These are phyloP conservation scores for Gymnoscopelus microlampas DNA, from an alignment of 2,797 vertebrate species.

Conservation along the genomic window DNA sequence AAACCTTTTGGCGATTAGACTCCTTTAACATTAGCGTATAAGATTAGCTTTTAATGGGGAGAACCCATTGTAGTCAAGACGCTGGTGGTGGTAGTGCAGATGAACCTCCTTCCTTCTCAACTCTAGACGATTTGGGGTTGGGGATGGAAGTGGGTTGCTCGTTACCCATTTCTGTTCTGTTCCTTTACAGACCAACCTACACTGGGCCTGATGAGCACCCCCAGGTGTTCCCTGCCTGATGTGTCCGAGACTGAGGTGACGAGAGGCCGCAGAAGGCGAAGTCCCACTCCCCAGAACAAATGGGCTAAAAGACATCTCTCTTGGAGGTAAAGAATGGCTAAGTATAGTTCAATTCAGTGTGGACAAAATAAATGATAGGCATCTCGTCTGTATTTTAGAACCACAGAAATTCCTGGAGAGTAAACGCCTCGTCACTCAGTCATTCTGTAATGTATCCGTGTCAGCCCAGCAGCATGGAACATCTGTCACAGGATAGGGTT, in stretches of 20 bases:
- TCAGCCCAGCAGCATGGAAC: conserved; percentile 40
- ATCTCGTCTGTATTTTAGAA: too few species aligned
- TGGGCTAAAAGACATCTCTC: conserved; percentile 96
- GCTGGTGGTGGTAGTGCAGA: too few species aligned
- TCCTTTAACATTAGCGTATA: too few species aligned
- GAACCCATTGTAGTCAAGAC: too few species aligned
- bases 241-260: conserved; percentile 61
- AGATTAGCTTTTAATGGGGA: too few species aligned
- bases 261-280: conserved; percentile 82
- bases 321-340: conserved; percentile 80
- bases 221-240: conserved; percentile 95
- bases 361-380: too few species aligned
- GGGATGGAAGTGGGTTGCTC: too few species aligned
- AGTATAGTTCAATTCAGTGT: too few species aligned
- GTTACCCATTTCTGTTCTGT: too few species aligned
- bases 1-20: too few species aligned
- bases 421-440: conserved; percentile 9
- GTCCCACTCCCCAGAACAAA: conserved; percentile 80
- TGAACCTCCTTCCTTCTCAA: too few species aligned
- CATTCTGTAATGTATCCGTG: conserved; percentile 17
- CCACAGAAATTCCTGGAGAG: conserved; percentile 5
- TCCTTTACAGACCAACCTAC: conserved; percentile 86
- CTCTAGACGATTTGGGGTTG: too few species aligned
- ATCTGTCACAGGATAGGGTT: conserved; percentile 57
- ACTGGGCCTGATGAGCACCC: conserved; percentile 92